Evolutionary conservation across 2,797 vertebrate species (phyloP).

Genomic region (Neoniphon sammara): DNA sequence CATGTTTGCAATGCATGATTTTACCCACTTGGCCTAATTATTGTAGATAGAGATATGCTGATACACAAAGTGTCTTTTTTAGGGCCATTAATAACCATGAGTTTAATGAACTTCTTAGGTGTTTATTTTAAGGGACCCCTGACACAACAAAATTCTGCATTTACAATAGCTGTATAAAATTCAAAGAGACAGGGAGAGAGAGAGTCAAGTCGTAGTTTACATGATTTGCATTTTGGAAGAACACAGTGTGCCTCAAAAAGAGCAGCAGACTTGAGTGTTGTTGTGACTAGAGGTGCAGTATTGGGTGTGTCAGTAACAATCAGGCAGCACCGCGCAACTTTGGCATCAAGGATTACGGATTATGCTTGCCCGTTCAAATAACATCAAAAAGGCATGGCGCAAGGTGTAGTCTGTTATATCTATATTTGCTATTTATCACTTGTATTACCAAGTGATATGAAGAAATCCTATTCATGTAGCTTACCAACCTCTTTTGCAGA

Average conservation of each 20-base stretch:
- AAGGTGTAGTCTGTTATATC: no score
- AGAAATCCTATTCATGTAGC: no score
- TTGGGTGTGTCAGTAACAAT: no score
- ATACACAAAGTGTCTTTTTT: neutral
- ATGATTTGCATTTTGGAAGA: neutral
- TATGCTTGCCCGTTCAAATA: no score
- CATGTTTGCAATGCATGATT: neutral
- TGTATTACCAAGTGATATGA: no score
- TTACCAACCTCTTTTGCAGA: no score
- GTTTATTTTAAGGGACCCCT: conserved; percentile 2
- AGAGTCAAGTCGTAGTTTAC: neutral
- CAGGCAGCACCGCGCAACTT: no score
- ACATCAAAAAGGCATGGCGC: no score
- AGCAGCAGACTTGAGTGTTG: neutral
- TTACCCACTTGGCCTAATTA: conserved; percentile 3
- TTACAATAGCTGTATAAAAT: neutral
- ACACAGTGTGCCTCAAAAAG: neutral
- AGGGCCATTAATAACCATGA: conserved; percentile 14
- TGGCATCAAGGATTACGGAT: no score
- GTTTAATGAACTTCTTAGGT: neutral
- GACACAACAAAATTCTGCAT: conserved; percentile 14
- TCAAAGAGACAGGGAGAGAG: neutral
- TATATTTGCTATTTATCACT: no score
- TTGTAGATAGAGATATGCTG: neutral
- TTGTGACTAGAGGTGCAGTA: no score